Evolutionary conservation across 1,140 invertebrate genomes (phyloP).

Genomic region (Euglossa dilemma): DNA sequence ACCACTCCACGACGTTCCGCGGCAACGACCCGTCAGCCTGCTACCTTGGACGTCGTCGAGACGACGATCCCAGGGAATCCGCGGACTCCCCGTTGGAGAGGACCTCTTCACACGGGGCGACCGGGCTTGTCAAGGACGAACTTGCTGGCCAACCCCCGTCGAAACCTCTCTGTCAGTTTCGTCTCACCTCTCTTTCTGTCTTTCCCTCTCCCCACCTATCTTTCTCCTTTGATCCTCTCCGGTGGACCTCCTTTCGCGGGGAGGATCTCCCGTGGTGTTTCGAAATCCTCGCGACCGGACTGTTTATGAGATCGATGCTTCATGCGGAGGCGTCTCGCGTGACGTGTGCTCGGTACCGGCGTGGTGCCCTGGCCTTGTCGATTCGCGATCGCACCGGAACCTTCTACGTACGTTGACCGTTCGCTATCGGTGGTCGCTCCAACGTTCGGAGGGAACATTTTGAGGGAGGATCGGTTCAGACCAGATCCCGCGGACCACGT

Average conservation of each 20-base stretch:
- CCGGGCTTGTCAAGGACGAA: slow-evolving; percentile 5
- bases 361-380: background rate
- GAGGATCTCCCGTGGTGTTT: background rate
- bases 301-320: slow-evolving; percentile 9
- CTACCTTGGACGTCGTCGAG: slow-evolving; percentile 41
- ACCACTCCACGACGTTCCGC: slow-evolving; percentile 45
- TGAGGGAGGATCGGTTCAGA: background rate
- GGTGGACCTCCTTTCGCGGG: background rate
- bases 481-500: background rate
- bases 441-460: background rate
- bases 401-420: background rate
- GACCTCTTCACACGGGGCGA: background rate
- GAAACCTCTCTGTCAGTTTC: background rate
- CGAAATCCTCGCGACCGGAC: slow-evolving; percentile 13
- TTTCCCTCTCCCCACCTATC: background rate
- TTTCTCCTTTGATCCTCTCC: background rate
- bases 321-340: slow-evolving; percentile 13
- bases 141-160: background rate
- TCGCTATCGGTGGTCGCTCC: background rate
- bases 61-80: slow-evolving; percentile 27
- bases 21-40: slow-evolving; percentile 42
- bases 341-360: background rate
- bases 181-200: background rate
- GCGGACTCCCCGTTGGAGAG: background rate
- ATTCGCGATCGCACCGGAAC: background rate